These are phyloP conservation scores for Sula dactylatra DNA, from an alignment of 2,113 vertebrate species.

Conservation along the genomic window DNA sequence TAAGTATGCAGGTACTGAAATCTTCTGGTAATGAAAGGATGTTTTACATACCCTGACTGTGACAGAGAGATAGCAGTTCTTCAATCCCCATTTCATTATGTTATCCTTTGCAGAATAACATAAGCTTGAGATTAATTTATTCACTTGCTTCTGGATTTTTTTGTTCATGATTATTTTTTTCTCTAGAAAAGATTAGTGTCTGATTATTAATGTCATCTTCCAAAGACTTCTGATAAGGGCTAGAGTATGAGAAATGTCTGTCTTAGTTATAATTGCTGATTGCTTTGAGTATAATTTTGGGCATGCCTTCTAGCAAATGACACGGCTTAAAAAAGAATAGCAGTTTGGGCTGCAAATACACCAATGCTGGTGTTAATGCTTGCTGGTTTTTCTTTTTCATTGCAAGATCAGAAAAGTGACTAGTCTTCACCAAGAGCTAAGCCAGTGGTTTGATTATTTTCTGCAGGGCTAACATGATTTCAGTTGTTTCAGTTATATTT, in stretches of 20 bases:
- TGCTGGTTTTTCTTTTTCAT: neutral
- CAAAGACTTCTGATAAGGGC: neutral
- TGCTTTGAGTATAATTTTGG: neutral
- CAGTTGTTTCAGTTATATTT: conserved; percentile 24
- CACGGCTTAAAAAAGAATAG: neutral
- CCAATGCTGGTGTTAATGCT: neutral
- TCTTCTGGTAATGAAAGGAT: neutral
- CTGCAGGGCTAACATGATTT: neutral
- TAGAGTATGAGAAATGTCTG: neutral
- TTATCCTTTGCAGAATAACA: neutral
- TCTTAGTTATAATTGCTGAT: neutral
- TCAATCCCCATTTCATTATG: neutral
- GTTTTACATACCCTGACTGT: neutral
- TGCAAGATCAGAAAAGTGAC: neutral
- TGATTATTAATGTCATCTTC: neutral
- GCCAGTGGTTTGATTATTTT: neutral
- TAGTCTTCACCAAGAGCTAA: neutral
- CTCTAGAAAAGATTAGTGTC: neutral
- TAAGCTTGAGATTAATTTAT: neutral
- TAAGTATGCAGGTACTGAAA: neutral
- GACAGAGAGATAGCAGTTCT: neutral
- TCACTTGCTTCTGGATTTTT: neutral
- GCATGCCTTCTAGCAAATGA: neutral
- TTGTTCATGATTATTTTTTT: neutral
- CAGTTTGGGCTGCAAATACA: neutral